Evolutionary conservation across 1,140 invertebrate species (phyloP).

Genomic region (Babylonia areolata): DNA sequence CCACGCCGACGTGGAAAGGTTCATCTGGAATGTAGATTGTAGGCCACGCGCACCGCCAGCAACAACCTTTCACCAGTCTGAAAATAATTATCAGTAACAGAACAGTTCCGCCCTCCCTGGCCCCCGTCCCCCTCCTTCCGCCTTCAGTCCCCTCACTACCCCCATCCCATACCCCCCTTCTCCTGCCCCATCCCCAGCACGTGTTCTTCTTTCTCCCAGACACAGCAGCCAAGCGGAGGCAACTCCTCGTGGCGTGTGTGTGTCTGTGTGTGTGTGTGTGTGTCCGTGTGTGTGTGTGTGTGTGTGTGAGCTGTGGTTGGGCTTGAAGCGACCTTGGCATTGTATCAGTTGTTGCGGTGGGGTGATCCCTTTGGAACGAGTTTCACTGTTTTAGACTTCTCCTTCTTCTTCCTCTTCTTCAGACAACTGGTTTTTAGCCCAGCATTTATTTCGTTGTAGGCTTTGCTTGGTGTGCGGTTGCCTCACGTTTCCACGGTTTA

Average conservation of each 20-base stretch:
- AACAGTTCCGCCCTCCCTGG: neutral
- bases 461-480: neutral
- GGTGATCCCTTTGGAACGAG: neutral
- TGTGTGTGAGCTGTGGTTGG: neutral
- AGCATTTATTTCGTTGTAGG: neutral
- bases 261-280: neutral
- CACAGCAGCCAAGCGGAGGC: too few relatives aligned
- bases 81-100: constrained; percentile 10
- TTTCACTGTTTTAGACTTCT: too few relatives aligned
- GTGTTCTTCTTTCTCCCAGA: neutral
- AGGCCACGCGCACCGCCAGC: neutral
- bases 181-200: neutral
- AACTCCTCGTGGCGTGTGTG: too few relatives aligned
- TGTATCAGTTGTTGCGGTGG: neutral
- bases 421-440: neutral
- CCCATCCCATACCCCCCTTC: neutral
- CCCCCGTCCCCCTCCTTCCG: constrained; percentile 9
- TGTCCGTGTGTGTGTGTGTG: neutral
- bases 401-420: too few relatives aligned
- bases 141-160: neutral
- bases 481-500: neutral
- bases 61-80: constrained; percentile 30
- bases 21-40: constrained; percentile 24
- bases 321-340: constrained; percentile 13
- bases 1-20: neutral